Evolutionary conservation across 2,888 invertebrate genomes (phyloP), one percentile per base, ranked within the genome.

Genomic region (Heteromurus nitidus): DNA sequence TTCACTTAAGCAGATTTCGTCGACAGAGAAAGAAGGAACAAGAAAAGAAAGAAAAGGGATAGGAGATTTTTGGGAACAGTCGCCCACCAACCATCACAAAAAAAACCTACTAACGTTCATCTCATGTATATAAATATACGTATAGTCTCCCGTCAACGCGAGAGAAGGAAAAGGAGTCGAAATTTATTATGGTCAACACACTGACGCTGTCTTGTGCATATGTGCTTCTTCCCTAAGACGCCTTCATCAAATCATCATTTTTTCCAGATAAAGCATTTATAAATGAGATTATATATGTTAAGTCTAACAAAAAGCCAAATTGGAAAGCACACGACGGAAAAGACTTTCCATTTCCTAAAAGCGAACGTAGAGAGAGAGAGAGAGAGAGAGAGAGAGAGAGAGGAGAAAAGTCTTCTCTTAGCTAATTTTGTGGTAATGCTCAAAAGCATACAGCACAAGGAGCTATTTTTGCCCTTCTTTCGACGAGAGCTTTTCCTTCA

Each of bases 391-490:
- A 62, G 55, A 5, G 13, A 5, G 36, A 36, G 36, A 36, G 13
- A 9, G 13, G 36, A 13, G 13, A 9, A 36, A 13, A 16, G 47
- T n/a, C 11, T 11, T 9, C 53, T 53, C 53, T 28, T 24, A 80
- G 80, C 80, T 80, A 80, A 80, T 80, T 80, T 80, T 72, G 80
- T 72, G 44, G 44, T 67, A 72, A 67, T 72, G 26, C 64, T 69
- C 3, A 47, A 55, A 77, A 50, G 30, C 53, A 20, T 20, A n/a
- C n/a, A 53, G 53, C 5, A 53, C 22, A 7, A 18, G n/a, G n/a
- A n/a, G n/a, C n/a, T n/a, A n/a, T n/a, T n/a, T n/a, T n/a, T n/a
- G n/a, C n/a, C n/a, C n/a, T n/a, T n/a, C n/a, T n/a, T n/a, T n/a
- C n/a, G n/a, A n/a, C n/a, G n/a, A n/a, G n/a, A n/a, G n/a, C n/a